Percentiles rank a stretch among this genome's conserved stretches.
These are phyloP conservation scores for Euwallacea fornicatus DNA, from an alignment of 1,140 invertebrate species.

Conservation along the genomic window DNA sequence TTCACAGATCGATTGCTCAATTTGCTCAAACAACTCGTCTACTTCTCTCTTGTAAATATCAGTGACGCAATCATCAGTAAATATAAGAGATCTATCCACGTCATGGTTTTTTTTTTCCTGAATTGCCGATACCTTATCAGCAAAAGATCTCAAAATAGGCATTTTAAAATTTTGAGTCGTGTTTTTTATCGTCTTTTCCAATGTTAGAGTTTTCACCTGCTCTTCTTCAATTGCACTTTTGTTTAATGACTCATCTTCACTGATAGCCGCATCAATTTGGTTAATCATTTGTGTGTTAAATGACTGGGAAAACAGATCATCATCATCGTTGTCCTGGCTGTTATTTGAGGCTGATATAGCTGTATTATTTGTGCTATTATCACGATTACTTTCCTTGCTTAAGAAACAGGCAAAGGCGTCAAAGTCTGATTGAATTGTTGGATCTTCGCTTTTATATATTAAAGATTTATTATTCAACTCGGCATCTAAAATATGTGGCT, in stretches of 20 bases:
- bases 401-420: constrained; percentile 14
- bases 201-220: too few species aligned
- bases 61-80: constrained; percentile 34
- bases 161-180: not conserved
- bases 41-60: constrained; percentile 45
- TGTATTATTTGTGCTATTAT: too few species aligned
- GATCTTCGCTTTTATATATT: too few species aligned
- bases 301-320: constrained; percentile 16
- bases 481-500: too few species aligned
- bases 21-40: constrained; percentile 45
- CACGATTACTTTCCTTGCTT: too few species aligned
- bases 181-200: too few species aligned
- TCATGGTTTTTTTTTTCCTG: not conserved
- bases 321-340: too few species aligned
- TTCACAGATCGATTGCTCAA: constrained; percentile 47
- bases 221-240: constrained; percentile 4
- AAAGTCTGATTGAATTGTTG: not conserved
- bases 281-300: constrained; percentile 32
- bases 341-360: too few species aligned
- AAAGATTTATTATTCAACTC: too few species aligned
- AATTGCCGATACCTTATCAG: not conserved
- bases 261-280: constrained; percentile 22
- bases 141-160: constrained; percentile 2
- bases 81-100: constrained; percentile 18
- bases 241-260: not conserved